Evolutionary conservation across 1,140 invertebrate species (phyloP).

Genomic region (Idris sp.): DNA sequence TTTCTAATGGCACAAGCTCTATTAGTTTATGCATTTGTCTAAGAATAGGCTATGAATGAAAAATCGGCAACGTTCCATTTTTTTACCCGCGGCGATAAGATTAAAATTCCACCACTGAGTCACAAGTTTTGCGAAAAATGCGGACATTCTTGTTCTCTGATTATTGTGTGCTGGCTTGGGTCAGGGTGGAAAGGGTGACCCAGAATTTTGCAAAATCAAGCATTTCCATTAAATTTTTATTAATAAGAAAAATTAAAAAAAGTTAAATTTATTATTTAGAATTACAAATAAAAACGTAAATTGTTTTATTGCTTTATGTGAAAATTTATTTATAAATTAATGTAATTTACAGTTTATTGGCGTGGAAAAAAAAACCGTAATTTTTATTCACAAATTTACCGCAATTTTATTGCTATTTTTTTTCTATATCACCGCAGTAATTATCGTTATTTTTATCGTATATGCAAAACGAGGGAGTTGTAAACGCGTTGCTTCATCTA

Average conservation of each 20-base stretch:
- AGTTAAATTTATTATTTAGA: no score
- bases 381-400: no score
- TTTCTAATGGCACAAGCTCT: conserved; percentile 9
- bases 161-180: conserved; percentile 1
- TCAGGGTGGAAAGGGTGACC: conserved; percentile 6
- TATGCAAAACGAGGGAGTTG: conserved; percentile 4
- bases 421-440: no score
- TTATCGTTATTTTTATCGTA: conserved; percentile 5
- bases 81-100: not conserved
- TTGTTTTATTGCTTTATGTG: no score
- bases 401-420: not conserved
- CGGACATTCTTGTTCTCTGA: conserved; percentile 31
- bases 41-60: conserved; percentile 13
- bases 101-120: conserved; percentile 24
- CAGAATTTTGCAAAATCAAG: conserved; percentile 37
- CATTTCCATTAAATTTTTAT: no score
- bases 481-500: conserved; percentile 1
- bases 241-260: no score
- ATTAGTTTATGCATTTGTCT: conserved; percentile 10
- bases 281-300: no score
- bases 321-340: no score
- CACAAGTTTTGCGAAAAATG: conserved; percentile 42
- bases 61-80: conserved; percentile 27
- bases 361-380: no score
- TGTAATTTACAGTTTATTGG: no score